Evolutionary conservation across 92 coral and sea anemone species (phyloP).

Genomic region (Phymanthus crucifer): DNA sequence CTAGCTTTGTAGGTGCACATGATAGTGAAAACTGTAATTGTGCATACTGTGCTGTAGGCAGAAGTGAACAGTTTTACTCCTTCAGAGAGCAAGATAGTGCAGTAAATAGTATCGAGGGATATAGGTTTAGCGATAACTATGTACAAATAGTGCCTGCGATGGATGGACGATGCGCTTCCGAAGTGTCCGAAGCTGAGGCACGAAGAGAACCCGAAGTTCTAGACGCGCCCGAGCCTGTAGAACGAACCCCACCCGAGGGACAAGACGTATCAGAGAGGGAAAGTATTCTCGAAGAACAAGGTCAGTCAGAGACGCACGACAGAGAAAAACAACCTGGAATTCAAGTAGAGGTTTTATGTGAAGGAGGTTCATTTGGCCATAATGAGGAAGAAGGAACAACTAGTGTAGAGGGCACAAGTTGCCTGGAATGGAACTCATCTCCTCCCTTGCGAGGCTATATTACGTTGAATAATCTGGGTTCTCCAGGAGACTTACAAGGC

Average conservation of each 20-base stretch:
- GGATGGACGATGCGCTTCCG: neutral
- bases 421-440: neutral
- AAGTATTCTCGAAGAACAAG: neutral
- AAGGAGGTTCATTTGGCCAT: neutral
- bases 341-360: neutral
- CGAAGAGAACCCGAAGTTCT: neutral
- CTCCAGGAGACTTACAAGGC: neutral
- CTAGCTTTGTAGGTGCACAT: neutral
- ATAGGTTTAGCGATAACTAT: neutral
- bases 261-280: neutral
- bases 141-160: conserved; percentile 8
- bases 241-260: neutral
- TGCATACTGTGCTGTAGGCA: neutral
- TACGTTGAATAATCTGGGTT: neutral
- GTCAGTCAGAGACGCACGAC: neutral
- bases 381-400: neutral
- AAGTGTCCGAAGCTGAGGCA: neutral
- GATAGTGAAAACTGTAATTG: neutral
- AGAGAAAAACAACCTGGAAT: neutral
- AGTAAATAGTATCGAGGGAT: neutral
- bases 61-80: neutral
- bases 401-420: neutral
- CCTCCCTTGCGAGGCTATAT: neutral
- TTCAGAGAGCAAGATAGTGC: neutral
- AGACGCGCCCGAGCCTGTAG: neutral